A percentile compares a stretch with the other conserved stretches of the same genome.
Conservation (phyloP, 1,140 invertebrate species). For the Pachyrhynchus sulphureomaculatus region DNA sequence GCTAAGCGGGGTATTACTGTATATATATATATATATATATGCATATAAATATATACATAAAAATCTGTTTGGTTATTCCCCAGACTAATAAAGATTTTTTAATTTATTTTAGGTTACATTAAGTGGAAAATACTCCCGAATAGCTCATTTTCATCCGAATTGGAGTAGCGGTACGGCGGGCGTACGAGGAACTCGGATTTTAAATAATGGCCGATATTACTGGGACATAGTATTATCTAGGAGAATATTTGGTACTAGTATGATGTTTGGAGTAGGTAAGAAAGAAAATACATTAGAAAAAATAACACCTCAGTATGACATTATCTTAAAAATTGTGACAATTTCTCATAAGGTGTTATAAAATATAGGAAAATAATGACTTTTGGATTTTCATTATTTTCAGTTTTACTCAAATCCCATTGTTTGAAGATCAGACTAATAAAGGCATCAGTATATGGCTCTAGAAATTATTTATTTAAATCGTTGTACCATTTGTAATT, state of each 20-base stretch:
- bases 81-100: too few species aligned
- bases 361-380: too few species aligned
- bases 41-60: too few species aligned
- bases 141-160: constrained; percentile 70
- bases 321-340: neutral
- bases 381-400: too few species aligned
- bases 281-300: constrained; percentile 17
- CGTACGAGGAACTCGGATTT: constrained; percentile 62
- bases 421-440: too few species aligned
- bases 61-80: too few species aligned
- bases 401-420: too few species aligned
- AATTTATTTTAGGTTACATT: constrained; percentile 42
- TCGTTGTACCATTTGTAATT: too few species aligned
- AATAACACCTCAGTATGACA: neutral
- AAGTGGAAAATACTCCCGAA: constrained; percentile 54
- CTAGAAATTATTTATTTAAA: too few species aligned
- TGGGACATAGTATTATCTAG: constrained; percentile 70
- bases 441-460: too few species aligned
- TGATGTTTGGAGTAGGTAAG: constrained; percentile 77
- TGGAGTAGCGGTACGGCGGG: constrained; percentile 76
- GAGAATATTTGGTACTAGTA: constrained; percentile 72
- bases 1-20: too few species aligned
- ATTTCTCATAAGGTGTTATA: neutral
- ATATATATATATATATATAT: too few species aligned
- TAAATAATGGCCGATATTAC: constrained; percentile 67